Evolutionary conservation across 2,797 vertebrate genomes (phyloP).

Genomic region (Valencia hispanica): DNA sequence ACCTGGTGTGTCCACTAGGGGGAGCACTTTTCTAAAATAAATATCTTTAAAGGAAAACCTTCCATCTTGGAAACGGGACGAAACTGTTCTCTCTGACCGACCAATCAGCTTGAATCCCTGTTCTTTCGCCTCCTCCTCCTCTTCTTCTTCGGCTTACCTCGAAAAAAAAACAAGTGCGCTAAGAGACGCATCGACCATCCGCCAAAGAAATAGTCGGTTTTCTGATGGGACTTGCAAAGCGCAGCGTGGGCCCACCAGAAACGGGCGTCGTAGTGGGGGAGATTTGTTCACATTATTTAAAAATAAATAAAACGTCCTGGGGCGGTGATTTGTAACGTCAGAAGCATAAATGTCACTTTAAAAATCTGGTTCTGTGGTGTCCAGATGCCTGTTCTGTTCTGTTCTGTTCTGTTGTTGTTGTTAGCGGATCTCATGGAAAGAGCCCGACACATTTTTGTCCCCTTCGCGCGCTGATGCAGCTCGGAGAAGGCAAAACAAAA

Average conservation of each 20-base stretch:
- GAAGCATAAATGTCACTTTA: slow-evolving; percentile 39
- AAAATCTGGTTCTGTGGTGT: slow-evolving; percentile 25
- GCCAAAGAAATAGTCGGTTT: slow-evolving; percentile 57
- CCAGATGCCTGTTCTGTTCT: neutral
- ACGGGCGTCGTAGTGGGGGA: too few relatives aligned
- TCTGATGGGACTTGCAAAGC: too few relatives aligned
- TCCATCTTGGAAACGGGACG: slow-evolving; percentile 30
- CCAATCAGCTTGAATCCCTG: slow-evolving; percentile 36
- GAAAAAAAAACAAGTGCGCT: neutral
- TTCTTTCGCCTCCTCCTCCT: neutral
- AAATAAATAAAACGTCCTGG: too few relatives aligned
- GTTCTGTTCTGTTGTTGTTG: slow-evolving; percentile 19
- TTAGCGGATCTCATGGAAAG: slow-evolving; percentile 48
- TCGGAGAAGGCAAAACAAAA: too few relatives aligned
- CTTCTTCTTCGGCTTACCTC: slow-evolving; percentile 26
- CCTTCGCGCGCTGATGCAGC: neutral
- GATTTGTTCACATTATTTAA: slow-evolving; percentile 8
- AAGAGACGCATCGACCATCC: slow-evolving; percentile 34
- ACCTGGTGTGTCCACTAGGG: neutral
- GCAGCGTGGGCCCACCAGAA: too few relatives aligned
- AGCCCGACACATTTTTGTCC: neutral
- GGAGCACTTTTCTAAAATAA: neutral
- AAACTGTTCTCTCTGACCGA: slow-evolving; percentile 9
- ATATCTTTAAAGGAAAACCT: slow-evolving; percentile 2
- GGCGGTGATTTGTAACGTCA: slow-evolving; percentile 30